phyloP scores from a whole-genome alignment of 2,113 vertebrate genomes.

The Struthio camelus region DNA sequence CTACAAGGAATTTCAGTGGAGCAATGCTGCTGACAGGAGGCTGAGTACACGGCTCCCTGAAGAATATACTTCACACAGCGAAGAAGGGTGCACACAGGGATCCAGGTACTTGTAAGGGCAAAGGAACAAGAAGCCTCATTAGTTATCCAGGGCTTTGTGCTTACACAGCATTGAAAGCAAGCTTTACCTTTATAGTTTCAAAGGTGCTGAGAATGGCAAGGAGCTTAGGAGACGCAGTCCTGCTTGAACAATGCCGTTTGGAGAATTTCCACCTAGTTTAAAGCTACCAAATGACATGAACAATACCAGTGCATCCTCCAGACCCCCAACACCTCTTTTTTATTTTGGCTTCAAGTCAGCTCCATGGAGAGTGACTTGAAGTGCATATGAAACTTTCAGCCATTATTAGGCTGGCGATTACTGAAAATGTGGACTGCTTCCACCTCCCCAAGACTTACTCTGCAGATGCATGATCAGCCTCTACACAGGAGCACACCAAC shows the following conservation, averaged over 20 bases:
- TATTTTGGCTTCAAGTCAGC: background rate
- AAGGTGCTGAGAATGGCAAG: background rate
- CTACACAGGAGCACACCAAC: background rate
- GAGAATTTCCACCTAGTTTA: background rate
- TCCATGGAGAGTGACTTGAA: background rate
- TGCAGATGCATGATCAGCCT: background rate
- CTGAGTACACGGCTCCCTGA: background rate
- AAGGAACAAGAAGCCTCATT: background rate
- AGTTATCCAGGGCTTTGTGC: background rate
- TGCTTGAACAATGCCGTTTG: background rate
- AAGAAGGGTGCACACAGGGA: background rate
- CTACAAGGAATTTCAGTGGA: background rate
- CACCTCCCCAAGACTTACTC: background rate
- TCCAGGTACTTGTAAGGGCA: background rate
- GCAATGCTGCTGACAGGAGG: background rate
- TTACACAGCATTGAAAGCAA: background rate
- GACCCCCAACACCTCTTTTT: background rate
- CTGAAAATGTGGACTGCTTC: background rate
- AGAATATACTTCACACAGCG: background rate
- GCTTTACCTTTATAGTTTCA: rapidly evolving
- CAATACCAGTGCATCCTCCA: background rate
- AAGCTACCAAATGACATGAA: background rate
- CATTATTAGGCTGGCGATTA: background rate
- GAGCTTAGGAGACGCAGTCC: background rate
- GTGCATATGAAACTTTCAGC: background rate